Evolutionary conservation across 2,888 invertebrate genomes (phyloP), one percentile per base, ranked within the genome.

Genomic region (Argyresthia albistria): DNA sequence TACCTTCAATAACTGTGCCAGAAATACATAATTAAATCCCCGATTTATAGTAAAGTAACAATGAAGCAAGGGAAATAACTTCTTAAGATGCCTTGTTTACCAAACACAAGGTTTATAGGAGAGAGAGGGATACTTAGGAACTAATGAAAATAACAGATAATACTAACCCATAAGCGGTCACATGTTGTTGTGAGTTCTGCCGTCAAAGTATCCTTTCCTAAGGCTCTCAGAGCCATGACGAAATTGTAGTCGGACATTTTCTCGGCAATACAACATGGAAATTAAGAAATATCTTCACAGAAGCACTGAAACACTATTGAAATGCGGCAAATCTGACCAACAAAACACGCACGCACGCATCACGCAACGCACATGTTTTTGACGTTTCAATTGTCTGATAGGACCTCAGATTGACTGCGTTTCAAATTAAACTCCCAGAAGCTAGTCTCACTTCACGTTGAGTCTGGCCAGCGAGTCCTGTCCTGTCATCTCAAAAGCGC

Each of bases 101-200:
- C 25, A 25, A 25, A 2, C 6, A 25, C 25, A 25, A 25, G 25
- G 25, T 25, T 4, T 25, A 25, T 2, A 25, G 25, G 25, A 25
- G 39, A 39, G 9, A 39, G n/a, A 39, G 3, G n/a, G 2, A 3
- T 39, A 11, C 9, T 8, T 36, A 36, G 7, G 36, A 36, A 36
- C 8, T 11, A 39, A 39, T 11, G 39, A 39, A 11, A 39, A 39
- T 39, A 3, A 39, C n/a, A 39, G n/a, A 39, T 4, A 39, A 39
- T 25, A 25, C 39, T 39, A 39, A 39, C 39, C 39, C 39, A 9
- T 11, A 39, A 9, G 8, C n/a, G 64, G 54, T 61, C 59, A 62
- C 80, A 78, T 56, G 68, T 63, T 68, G 69, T 70, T 46, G 50
- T 54, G 54, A 80, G 65, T 53, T 75, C 73, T n/a, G 57, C 53